Conservation (phyloP, 1,140 invertebrate species). For the Andricus grossulariae region DNA sequence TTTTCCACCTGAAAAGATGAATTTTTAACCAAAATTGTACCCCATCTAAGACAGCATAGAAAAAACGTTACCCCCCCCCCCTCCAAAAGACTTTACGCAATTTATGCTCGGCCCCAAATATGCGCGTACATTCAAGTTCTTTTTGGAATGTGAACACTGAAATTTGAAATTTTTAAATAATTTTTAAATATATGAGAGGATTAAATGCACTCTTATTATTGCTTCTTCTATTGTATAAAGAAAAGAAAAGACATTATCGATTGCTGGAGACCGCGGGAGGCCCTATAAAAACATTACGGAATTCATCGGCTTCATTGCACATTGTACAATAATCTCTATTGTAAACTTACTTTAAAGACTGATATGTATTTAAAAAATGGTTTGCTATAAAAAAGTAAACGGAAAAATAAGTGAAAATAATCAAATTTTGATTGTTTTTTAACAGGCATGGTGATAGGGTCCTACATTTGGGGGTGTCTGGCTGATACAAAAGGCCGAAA, state of each 20-base stretch:
- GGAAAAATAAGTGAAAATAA: not conserved
- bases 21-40: too few relatives aligned
- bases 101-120: too few relatives aligned
- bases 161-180: too few relatives aligned
- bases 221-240: not conserved
- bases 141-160: too few relatives aligned
- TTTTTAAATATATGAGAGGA: not conserved
- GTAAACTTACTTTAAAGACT: constrained; percentile 1
- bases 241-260: constrained; percentile 17
- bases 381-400: too few relatives aligned
- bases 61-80: too few relatives aligned
- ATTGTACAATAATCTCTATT: constrained; percentile 19
- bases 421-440: not conserved
- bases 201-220: not conserved
- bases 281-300: constrained; percentile 26
- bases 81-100: too few relatives aligned
- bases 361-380: not conserved
- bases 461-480: constrained; percentile 92
- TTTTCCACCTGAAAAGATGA: too few relatives aligned
- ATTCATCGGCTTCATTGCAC: constrained; percentile 38
- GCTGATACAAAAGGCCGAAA: constrained; percentile 89
- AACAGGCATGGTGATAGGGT: constrained; percentile 90
- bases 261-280: not conserved
- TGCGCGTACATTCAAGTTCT: too few relatives aligned
- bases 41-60: too few relatives aligned